These are phyloP conservation scores for Amazona guildingii DNA, from an alignment of 2,113 vertebrate species.

Conservation along the genomic window DNA sequence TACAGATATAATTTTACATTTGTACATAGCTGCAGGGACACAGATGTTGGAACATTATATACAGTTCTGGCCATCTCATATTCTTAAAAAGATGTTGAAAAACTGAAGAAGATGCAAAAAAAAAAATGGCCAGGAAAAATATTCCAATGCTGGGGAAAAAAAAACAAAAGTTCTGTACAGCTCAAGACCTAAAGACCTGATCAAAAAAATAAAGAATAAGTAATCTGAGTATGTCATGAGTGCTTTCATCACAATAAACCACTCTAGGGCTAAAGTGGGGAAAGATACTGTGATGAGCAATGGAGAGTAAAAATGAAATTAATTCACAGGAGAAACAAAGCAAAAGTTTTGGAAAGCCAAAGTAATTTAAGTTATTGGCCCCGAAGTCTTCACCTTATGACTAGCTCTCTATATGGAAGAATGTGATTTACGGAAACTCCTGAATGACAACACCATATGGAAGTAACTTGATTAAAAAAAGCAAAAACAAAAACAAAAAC, in stretches of 20 bases:
- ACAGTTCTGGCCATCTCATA: neutral
- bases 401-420: neutral
- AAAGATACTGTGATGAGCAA: neutral
- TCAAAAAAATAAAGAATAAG: neutral
- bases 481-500: neutral
- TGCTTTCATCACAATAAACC: neutral
- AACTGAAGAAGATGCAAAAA: neutral
- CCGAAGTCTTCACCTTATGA: neutral
- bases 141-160: neutral
- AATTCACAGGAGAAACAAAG: neutral
- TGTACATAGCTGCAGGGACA: neutral
- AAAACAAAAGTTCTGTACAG: neutral
- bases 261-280: neutral
- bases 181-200: neutral
- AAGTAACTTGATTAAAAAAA: neutral
- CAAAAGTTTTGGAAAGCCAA: neutral
- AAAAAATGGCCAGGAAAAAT: neutral
- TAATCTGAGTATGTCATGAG: neutral
- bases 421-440: neutral
- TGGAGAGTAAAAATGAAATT: neutral
- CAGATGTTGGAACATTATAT: neutral
- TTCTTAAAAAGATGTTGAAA: slow-evolving; percentile 25
- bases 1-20: neutral
- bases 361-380: neutral
- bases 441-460: neutral